Evolutionary conservation across 2,113 vertebrate species (phyloP), one percentile per base, ranked within the genome.

Genomic region (Tor tambroides): DNA sequence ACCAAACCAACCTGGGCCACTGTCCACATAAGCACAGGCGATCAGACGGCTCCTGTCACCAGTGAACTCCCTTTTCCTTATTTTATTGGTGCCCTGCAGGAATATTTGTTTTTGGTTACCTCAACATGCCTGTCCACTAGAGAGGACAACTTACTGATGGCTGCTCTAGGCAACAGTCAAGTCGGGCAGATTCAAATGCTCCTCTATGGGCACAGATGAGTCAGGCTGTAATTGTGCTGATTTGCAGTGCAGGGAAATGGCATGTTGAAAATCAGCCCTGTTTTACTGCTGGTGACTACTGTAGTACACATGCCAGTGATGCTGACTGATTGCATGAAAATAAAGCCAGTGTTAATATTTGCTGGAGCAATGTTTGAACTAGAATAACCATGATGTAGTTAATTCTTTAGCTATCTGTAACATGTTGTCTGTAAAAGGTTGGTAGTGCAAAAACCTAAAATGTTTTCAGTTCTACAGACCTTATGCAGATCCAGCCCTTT

Each of bases 1-100:
- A 91, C 86, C 88, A 61, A 84, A 89, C 83, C 78, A 61, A 51
- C 79, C 51, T 4, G 74, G 38, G 54, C 59, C 11, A 7, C 43
- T 59, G 87, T 81, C 85, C 9, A 17, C 61, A 65, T 75, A 69
- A 49, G 65, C 23, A 5, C 32, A 71, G 49, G 35, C 9, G 41
- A 63, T 54, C 69, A 67, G 51, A 80, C 26, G 54, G 26, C 49
- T 78, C 46, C 43, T 63, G 43, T 85, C 87, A 84, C 46, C 54
- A 10, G 4, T 38, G 3, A 51, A 81, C 32, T 51, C 17, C 79
- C 79, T 28, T 65, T 75, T 77, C 51, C 67, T 84, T 79, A 80
- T 72, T 72, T 46, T 77, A 87, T 69, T 59, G 38, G 17, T 67
- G 41, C 59, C 80, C 61, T 83, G 77, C 65, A 71, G 77, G 23